A percentile compares a stretch with the other conserved stretches of the same genome.
Conservation (phyloP, 2,113 vertebrate species). For the Rallus limicola region DNA sequence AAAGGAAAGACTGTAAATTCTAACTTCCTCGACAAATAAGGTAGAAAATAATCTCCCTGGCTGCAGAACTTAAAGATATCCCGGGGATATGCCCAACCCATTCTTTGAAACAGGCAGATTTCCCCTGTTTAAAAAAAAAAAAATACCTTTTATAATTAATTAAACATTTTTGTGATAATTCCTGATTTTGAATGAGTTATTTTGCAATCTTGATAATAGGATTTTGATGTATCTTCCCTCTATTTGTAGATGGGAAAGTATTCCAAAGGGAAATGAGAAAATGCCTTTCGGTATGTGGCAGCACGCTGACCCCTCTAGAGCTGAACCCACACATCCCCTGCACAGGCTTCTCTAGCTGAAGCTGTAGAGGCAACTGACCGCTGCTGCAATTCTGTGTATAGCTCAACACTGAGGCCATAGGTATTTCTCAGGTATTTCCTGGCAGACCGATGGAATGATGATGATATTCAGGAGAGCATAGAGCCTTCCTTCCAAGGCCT, state of each 20-base stretch:
- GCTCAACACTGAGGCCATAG: background rate
- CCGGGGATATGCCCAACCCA: no score
- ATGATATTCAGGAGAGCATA: background rate
- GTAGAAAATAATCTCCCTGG: background rate
- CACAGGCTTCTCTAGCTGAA: background rate
- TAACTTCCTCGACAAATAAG: background rate
- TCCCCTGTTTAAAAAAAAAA: background rate
- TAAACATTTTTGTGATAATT: background rate
- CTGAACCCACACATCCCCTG: background rate
- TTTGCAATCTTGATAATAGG: background rate
- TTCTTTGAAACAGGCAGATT: background rate
- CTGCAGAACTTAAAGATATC: background rate
- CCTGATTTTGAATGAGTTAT: background rate
- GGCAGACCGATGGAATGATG: background rate
- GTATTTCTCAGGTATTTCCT: background rate
- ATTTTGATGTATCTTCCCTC: background rate
- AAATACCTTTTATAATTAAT: background rate
- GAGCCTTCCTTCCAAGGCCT: background rate
- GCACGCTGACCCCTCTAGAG: background rate
- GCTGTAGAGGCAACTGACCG: background rate
- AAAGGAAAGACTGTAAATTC: background rate
- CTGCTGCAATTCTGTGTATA: background rate
- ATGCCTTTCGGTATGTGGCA: background rate
- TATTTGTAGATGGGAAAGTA: background rate
- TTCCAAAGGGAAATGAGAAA: background rate